Evolutionary conservation across 2,797 vertebrate species (phyloP), one percentile per base, ranked within the genome.

Genomic region (Acrossocheilus wenchowensis): DNA sequence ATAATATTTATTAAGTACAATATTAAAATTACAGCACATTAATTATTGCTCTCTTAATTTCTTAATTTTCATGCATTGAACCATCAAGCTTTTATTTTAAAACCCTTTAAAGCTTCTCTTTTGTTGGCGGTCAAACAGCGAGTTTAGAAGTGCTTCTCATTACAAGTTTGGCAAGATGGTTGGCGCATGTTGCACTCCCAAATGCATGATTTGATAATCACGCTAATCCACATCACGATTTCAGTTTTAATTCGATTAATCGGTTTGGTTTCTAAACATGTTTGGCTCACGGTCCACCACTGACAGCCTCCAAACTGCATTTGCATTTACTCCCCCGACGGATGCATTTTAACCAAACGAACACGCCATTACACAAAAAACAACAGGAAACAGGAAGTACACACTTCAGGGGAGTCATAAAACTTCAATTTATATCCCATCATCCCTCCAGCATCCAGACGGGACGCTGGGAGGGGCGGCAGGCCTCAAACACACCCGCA

Each of bases 371-470:
- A 39, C 82, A 48, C 50, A 48, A 36, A 66, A 74, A 62, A 64
- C 19, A 36, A 64, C 41, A 17, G 57, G 26, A 83, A 69, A 68
- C 73, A 68, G 82, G 73, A 78, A 78, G 45, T 21, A 41, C 45
- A 78, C 43, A 15, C 45, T 84, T 84, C 72, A 66, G 62, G 73
- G 43, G 34, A 84, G 30, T 34, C 73, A 78, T 68, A 68, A 78
- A 66, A 84, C 73, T 68, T 68, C 21, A 66, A 75, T 83, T 75
- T 84, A 48, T 6, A 75, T 52, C 43, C 60, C 73, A 66, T 84
- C 43, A 77, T 77, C 34, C 45, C n/a, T 60, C 30, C 43, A 64
- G 57, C 30, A 64, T 39, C 41, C 60, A 77, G 82, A 26, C 60
- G 30, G 21, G 39, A 41, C 2, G 9, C 68, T 21, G 21, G 21